These are phyloP conservation scores for Chamaetylas fuelleborni DNA, from an alignment of 2,113 vertebrate genomes.

Conservation along the genomic window DNA sequence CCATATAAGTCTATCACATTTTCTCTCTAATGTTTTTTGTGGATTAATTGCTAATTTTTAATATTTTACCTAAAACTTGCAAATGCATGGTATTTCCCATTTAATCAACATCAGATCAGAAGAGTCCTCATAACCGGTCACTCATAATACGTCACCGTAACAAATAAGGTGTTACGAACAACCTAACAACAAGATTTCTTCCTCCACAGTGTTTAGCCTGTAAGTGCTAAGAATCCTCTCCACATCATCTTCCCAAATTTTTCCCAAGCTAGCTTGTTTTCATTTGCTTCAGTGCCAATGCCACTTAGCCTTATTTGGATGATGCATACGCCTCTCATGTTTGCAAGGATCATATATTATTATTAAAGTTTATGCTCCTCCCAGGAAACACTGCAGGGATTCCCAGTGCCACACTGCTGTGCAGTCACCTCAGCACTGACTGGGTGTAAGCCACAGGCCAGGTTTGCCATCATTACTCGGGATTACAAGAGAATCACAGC, in stretches of 20 bases:
- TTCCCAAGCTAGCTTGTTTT: neutral
- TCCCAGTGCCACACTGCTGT: neutral
- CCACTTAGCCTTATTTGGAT: neutral
- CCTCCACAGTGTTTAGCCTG: neutral
- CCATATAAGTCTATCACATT: neutral
- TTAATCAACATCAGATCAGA: neutral
- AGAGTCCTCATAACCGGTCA: no score
- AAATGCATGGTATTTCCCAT: neutral
- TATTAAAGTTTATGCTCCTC: neutral
- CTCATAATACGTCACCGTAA: no score
- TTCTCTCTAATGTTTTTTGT: neutral
- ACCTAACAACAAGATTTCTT: neutral
- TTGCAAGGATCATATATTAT: neutral
- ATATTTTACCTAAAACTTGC: neutral
- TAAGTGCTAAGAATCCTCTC: neutral
- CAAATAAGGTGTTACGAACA: neutral
- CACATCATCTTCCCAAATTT: neutral
- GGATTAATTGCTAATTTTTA: neutral
- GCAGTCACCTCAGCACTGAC: no score
- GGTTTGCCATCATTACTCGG: neutral
- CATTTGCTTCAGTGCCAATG: neutral
- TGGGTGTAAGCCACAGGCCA: accelerated
- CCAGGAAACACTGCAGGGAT: neutral
- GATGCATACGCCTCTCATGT: neutral
- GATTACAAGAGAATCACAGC: neutral